These are phyloP conservation scores for Toxotes chatareus DNA, from an alignment of 2,113 vertebrate species.

Conservation along the genomic window DNA sequence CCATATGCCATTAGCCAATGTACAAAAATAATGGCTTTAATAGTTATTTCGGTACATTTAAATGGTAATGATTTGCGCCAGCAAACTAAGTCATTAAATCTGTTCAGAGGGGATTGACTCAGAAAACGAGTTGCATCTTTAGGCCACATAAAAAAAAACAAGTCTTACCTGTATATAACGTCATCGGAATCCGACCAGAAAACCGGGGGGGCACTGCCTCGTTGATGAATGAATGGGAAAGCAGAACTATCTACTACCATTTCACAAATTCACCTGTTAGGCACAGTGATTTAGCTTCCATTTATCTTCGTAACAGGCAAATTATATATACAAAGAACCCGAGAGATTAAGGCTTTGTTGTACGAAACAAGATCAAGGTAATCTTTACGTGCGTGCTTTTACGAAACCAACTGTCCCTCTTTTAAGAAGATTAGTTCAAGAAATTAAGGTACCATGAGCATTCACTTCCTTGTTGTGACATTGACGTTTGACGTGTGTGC, in stretches of 20 bases:
- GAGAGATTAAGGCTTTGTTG: neutral
- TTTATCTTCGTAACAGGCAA: neutral
- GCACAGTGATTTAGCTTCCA: neutral
- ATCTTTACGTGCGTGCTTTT: slow-evolving; percentile 35
- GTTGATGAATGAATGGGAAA: slow-evolving; percentile 51
- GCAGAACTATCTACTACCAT: neutral
- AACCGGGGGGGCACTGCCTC: neutral
- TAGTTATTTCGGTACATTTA: neutral
- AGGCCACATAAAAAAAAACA: neutral
- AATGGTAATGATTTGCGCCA: neutral
- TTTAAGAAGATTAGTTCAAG: slow-evolving; percentile 77
- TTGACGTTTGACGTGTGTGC: slow-evolving; percentile 64
- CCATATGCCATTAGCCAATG: slow-evolving; percentile 28
- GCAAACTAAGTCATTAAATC: neutral
- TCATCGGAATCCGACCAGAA: neutral
- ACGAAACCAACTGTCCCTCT: slow-evolving; percentile 48
- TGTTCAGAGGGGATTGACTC: neutral
- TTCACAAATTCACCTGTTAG: slow-evolving; percentile 9
- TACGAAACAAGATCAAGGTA: slow-evolving; percentile 43
- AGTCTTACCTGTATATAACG: slow-evolving; percentile 59
- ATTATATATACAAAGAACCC: neutral
- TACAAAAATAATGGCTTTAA: neutral
- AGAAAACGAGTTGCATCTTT: neutral
- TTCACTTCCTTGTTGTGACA: slow-evolving; percentile 81
- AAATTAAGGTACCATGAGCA: slow-evolving; percentile 51